These are phyloP conservation scores for Triplophysa bombifrons DNA, from an alignment of 2,797 vertebrate species.

Conservation along the genomic window DNA sequence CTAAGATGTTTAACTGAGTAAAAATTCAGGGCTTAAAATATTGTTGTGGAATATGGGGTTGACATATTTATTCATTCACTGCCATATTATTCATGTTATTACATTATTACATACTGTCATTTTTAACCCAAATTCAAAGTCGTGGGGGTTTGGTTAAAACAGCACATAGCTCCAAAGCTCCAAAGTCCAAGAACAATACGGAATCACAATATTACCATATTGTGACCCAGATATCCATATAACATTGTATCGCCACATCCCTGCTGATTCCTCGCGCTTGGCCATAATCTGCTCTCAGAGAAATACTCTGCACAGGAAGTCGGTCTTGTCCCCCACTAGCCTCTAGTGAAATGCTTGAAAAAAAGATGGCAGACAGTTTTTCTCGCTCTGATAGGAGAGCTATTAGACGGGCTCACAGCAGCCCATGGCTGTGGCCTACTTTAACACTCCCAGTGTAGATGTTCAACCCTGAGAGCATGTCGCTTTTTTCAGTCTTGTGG, in stretches of 20 bases:
- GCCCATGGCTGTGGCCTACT: conserved; percentile 58
- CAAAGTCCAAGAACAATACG: not conserved
- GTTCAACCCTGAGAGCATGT: conserved; percentile 60
- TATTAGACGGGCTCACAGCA: conserved; percentile 58
- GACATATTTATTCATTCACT: too few relatives aligned
- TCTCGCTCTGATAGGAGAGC: conserved; percentile 49
- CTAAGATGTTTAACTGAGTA: too few relatives aligned
- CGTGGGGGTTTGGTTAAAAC: not conserved
- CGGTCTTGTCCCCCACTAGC: conserved; percentile 22
- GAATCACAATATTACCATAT: not conserved
- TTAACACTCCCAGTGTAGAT: conserved; percentile 53
- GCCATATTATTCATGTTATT: too few relatives aligned
- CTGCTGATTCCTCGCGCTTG: conserved; percentile 4
- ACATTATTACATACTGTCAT: not conserved
- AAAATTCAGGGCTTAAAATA: too few relatives aligned
- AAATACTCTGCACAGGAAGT: conserved; percentile 51
- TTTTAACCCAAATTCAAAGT: not conserved
- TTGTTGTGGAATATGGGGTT: too few relatives aligned
- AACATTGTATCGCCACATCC: not conserved
- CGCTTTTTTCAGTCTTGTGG: conserved; percentile 20
- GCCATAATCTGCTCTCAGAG: conserved; percentile 50
- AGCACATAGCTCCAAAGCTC: not conserved
- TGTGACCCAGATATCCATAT: not conserved
- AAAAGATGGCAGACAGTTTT: conserved; percentile 54
- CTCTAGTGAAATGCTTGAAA: conserved; percentile 43